phyloP scores from a whole-genome alignment of 2,113 vertebrate species.

The Andinoacara biseriatus region DNA sequence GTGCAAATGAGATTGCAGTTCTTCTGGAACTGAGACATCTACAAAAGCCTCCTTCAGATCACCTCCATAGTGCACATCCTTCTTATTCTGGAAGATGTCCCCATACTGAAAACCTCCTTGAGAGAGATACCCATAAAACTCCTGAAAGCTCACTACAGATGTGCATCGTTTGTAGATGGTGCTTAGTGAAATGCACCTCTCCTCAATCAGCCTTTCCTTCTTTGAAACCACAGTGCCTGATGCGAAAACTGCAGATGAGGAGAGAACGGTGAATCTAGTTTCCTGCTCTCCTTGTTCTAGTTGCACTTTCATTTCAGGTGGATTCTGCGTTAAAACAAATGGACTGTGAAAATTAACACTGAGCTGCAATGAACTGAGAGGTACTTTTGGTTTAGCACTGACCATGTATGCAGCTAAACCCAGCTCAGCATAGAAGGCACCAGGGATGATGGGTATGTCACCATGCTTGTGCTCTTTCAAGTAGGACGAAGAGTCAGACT shows the following conservation, averaged over 20 bases:
- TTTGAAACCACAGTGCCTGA: constrained; percentile 76
- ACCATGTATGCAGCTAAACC: constrained; percentile 81
- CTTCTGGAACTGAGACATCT: constrained; percentile 77
- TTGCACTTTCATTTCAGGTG: constrained; percentile 79
- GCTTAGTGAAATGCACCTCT: constrained; percentile 76
- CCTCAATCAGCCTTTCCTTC: constrained; percentile 67
- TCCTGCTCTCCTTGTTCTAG: constrained; percentile 59
- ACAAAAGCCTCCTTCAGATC: constrained; percentile 83
- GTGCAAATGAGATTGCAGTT: constrained; percentile 74
- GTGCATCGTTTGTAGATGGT: constrained; percentile 81
- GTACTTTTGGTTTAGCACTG: constrained; percentile 76
- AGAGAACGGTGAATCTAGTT: constrained; percentile 79
- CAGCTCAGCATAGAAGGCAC: constrained; percentile 84
- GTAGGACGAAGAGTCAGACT: constrained; percentile 68
- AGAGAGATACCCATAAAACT: constrained; percentile 81
- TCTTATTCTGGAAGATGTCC: constrained; percentile 79
- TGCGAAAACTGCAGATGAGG: constrained; percentile 77
- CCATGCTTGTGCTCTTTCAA: constrained; percentile 84
- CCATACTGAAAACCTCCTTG: constrained; percentile 84
- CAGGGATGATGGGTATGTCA: constrained; percentile 81
- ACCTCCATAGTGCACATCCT: constrained; percentile 79
- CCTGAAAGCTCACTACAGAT: constrained; percentile 69
- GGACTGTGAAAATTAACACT: constrained; percentile 81
- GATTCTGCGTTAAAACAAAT: constrained; percentile 75
- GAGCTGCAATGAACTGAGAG: constrained; percentile 78